These are phyloP conservation scores for Drosophila neocordata DNA, from an alignment of 1,140 invertebrate genomes.

Conservation along the genomic window DNA sequence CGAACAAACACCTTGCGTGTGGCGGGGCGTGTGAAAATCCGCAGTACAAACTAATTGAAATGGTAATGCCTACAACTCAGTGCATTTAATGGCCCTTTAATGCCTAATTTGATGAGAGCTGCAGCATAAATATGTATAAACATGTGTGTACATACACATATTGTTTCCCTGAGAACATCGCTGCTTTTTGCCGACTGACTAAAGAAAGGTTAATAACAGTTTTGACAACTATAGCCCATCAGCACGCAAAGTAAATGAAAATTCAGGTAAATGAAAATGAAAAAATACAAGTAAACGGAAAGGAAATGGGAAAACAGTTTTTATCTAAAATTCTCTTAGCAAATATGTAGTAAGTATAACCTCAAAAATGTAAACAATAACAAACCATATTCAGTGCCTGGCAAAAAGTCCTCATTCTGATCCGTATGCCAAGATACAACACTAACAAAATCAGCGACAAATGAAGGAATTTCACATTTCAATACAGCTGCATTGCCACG, in stretches of 20 bases:
- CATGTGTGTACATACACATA: neutral
- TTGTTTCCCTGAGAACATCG: constrained; percentile 60
- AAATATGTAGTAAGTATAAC: neutral
- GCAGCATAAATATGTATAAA: constrained; percentile 17
- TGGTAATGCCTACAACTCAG: constrained; percentile 35
- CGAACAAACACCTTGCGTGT: constrained; percentile 56
- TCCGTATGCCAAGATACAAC: constrained; percentile 94
- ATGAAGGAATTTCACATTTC: constrained; percentile 95
- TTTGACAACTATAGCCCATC: constrained; percentile 57
- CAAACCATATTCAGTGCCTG: constrained; percentile 87
- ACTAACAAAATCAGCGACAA: constrained; percentile 94
- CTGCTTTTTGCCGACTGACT: neutral
- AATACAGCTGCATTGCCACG: constrained; percentile 96
- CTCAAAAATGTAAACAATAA: constrained; percentile 36
- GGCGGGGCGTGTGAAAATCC: constrained; percentile 54
- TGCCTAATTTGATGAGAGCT: constrained; percentile 47
- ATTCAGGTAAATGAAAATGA: constrained; percentile 49
- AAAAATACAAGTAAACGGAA: constrained; percentile 28
- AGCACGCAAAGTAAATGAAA: constrained; percentile 57
- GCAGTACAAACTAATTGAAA: constrained; percentile 62
- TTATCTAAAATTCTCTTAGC: constrained; percentile 40
- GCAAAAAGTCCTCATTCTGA: constrained; percentile 87
- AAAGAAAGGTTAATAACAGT: constrained; percentile 60
- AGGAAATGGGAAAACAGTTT: constrained; percentile 26
- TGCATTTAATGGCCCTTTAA: constrained; percentile 57